These are phyloP conservation scores for Antrozous pallidus DNA, from an alignment of 2,797 vertebrate genomes.

Conservation along the genomic window DNA sequence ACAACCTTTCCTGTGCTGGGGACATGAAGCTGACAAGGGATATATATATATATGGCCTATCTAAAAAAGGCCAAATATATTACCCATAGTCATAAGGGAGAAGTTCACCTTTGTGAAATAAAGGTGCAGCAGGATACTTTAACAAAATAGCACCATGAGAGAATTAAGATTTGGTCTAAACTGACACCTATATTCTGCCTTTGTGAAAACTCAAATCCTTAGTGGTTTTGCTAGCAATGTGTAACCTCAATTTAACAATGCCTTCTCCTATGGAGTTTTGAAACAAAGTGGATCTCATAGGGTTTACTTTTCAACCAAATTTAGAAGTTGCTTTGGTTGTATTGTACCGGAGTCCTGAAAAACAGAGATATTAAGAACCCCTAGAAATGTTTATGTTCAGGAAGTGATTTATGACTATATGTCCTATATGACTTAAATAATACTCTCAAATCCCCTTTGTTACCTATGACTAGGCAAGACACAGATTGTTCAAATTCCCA, in stretches of 20 bases:
- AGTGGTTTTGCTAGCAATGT: not conserved
- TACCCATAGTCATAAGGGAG: not conserved
- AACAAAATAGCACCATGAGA: slow-evolving; percentile 12
- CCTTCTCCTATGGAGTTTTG: not conserved
- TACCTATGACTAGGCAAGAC: not conserved
- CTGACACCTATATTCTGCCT: not conserved
- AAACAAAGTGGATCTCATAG: not conserved
- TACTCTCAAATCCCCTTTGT: not conserved
- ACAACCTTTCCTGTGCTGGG: slow-evolving; percentile 61
- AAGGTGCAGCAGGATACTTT: not conserved
- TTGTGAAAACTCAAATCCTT: slow-evolving; percentile 40
- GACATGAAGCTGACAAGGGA: slow-evolving; percentile 45
- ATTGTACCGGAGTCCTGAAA: not conserved
- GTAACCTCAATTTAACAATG: not conserved
- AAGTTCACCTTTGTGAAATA: slow-evolving; percentile 40
- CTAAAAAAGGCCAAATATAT: not conserved
- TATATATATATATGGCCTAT: not conserved
- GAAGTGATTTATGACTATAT: not conserved
- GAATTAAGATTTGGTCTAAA: not conserved
- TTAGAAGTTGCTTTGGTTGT: not conserved
- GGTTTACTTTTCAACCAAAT: not conserved
- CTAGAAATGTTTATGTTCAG: not conserved
- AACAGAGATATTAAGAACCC: not conserved
- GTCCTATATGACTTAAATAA: not conserved
- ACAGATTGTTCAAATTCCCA: not conserved